Percentiles rank a stretch among this genome's conserved stretches.
These are phyloP conservation scores for Beaufortia kweichowensis DNA, from an alignment of 2,113 vertebrate species.

Conservation along the genomic window DNA sequence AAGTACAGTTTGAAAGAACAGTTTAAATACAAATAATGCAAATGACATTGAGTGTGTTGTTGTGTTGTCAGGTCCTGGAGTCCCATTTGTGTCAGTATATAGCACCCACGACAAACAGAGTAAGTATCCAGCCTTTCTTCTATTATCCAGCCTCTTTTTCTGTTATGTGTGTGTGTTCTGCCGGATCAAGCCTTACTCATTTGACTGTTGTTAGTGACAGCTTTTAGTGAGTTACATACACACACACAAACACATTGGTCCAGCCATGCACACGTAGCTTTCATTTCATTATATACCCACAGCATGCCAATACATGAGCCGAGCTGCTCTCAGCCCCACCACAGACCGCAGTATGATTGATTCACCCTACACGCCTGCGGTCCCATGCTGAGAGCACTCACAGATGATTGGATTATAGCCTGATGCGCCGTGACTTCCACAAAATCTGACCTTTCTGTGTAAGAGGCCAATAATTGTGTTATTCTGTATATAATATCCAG, in stretches of 20 bases:
- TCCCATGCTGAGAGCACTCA: conserved; percentile 32
- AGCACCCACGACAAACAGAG: conserved; percentile 79
- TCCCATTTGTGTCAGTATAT: conserved; percentile 85
- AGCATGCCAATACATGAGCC: not conserved
- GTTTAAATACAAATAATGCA: not conserved
- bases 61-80: conserved; percentile 78
- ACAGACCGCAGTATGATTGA: conserved; percentile 1
- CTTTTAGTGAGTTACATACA: too few relatives aligned
- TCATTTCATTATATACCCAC: conserved; percentile 24
- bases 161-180: not conserved
- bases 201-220: too few relatives aligned
- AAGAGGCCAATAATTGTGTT: conserved; percentile 42
- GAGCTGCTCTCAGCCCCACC: not conserved
- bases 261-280: not conserved
- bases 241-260: not conserved
- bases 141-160: not conserved
- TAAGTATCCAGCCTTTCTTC: conserved; percentile 70
- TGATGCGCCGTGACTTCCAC: conserved; percentile 12
- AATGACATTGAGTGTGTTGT: conserved; percentile 3
- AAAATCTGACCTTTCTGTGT: conserved; percentile 40
- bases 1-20: not conserved
- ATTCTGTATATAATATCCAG: conserved; percentile 13
- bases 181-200: too few relatives aligned
- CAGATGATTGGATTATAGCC: conserved; percentile 46
- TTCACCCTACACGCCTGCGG: not conserved